phyloP scores from a whole-genome alignment of 2,797 vertebrate species.

The Momotus momota region DNA sequence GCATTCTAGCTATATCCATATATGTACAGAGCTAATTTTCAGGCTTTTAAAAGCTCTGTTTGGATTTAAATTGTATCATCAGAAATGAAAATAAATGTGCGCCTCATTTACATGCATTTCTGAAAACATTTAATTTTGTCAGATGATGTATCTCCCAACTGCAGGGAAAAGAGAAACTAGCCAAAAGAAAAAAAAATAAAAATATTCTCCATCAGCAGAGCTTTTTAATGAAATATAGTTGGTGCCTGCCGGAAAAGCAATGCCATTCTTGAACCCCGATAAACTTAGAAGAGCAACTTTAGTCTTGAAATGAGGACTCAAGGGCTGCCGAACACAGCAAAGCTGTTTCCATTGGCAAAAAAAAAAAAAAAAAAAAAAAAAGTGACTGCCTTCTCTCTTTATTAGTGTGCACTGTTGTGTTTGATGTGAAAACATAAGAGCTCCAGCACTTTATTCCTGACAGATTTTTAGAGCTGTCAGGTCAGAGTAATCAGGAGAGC shows the following conservation, averaged over 20 bases:
- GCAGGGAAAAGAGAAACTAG: conserved; percentile 1
- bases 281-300: neutral
- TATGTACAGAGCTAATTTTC: neutral
- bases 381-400: neutral
- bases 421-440: neutral
- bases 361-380: neutral
- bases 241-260: conserved; percentile 15
- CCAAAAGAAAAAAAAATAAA: neutral
- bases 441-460: neutral
- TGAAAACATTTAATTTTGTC: conserved; percentile 27
- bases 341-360: neutral
- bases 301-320: neutral
- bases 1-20: neutral
- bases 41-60: neutral
- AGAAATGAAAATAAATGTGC: conserved; percentile 50
- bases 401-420: neutral
- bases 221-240: neutral
- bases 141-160: neutral
- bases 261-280: neutral
- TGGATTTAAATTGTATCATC: conserved; percentile 19
- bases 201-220: neutral
- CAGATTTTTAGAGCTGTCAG: neutral
- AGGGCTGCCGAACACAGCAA: neutral
- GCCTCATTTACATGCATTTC: conserved; percentile 37
- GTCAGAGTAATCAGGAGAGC: neutral